Evolutionary conservation across 2,113 vertebrate species (phyloP), one percentile per base, ranked within the genome.

Genomic region (Dipodomys merriami): DNA sequence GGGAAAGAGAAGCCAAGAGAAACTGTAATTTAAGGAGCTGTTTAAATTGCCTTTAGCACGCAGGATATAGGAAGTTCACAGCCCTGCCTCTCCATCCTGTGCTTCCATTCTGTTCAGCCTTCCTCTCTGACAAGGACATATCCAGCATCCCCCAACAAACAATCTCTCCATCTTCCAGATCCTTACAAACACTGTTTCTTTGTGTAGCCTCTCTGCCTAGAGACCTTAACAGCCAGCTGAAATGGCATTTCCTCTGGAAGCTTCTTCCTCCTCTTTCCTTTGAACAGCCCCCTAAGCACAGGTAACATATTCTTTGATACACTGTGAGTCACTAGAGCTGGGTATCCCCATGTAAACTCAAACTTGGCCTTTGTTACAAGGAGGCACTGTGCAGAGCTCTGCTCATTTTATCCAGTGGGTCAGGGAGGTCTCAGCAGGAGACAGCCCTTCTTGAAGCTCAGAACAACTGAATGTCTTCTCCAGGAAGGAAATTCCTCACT

Each of bases 1-100:
- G 71, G 86, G 94, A 97, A 85, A 94, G 96, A 96, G 46, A 89
- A 92, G 46, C 25, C 46, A 84, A 57, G 85, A 90, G 82, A 91
- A 30, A 39, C n/a, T 74, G 49, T 85, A 23, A 57, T 22, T 71
- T 79, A 76, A 76, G 87, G 76, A 81, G 67, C 35, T 83, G 44
- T 44, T 82, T 19, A 39, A 73, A 19, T 29, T 77, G 65, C 57
- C 68, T 77, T 82, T 13, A 30, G 68, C 68, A 46, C 4, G 15
- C 6, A 85, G 86, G 46, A 35, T 57, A 72, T 64, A 13, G 35
- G 39, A 83, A 86, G 35, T 7, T 93, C 65, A 84, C 78, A 39
- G 6, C 57, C 33, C 29, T 22, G 62, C 49, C 15, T 22, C 91
- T 83, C 72, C 6, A 3, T 11, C 44, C 60, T 10, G 22, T 27